A percentile compares a stretch with the other conserved stretches of the same genome.
Evolutionary conservation across 2,888 invertebrate genomes (phyloP).

Genomic region (Ophion slaviceki): DNA sequence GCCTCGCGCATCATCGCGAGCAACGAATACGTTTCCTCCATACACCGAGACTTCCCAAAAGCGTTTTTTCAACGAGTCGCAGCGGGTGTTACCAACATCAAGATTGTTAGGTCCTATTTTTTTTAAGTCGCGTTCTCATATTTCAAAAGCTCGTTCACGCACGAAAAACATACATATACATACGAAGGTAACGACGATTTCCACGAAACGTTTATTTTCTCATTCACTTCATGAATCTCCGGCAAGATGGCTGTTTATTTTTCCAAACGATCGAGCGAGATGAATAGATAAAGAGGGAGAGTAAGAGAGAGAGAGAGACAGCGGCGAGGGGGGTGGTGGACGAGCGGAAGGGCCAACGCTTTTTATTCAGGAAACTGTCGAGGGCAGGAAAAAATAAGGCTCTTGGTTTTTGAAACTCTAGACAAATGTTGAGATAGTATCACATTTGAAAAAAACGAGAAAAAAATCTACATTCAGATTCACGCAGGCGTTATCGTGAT

Average conservation of each 20-base stretch:
- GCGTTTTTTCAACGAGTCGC: background rate
- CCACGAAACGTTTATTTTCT: constrained; percentile 47
- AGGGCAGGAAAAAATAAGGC: constrained; percentile 14
- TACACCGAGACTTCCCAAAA: background rate
- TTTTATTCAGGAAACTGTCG: background rate
- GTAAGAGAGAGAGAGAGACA: background rate
- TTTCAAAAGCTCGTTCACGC: constrained; percentile 31
- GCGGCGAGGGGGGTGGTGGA: background rate
- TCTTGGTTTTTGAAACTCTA: background rate
- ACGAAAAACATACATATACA: constrained; percentile 8
- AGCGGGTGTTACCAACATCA: background rate
- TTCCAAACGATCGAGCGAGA: constrained; percentile 36
- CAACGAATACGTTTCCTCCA: background rate
- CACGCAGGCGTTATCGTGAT: background rate
- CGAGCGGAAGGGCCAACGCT: background rate
- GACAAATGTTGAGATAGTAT: background rate
- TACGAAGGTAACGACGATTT: constrained; percentile 32
- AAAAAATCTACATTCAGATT: background rate
- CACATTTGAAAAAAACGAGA: background rate
- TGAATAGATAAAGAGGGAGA: constrained; percentile 38
- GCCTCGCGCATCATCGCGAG: background rate
- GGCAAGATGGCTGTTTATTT: constrained; percentile 43
- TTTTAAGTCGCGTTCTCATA: constrained; percentile 7
- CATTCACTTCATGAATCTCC: constrained; percentile 33
- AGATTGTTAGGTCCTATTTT: constrained; percentile 35